Base-by-base conservation (phyloP, 2,797 vertebrate genomes). In the Nyctalus aviator region DNA sequence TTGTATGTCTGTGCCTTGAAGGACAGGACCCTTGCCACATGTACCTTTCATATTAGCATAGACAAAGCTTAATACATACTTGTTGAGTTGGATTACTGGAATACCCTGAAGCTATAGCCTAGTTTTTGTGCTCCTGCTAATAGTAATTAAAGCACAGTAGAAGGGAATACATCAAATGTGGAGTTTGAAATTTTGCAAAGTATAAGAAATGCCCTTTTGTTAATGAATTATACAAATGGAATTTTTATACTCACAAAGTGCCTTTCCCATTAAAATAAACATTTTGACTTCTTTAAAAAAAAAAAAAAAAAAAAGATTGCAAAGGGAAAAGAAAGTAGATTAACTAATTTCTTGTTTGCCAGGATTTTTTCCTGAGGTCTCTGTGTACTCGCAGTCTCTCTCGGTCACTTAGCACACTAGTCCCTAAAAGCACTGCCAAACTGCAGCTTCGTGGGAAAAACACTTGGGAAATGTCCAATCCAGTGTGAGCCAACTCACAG, bases 291-390 rank as follows among this genome's bases (percentile, higher is more conserved):
- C 13, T 48, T 41, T 6, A 41, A 48, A 15, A 48, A 48, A 4
- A 48, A 13, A 48, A n/a, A 69, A 82, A 46, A 12, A 66, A 18
- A 41, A 73, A 92, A 76, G 59, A 91, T 88, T 95, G 84, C 53
- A 96, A 87, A 53, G 95, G 94, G 94, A 96, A 89, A 94, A 93
- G 76, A 94, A 95, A 96, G 78, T 84, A 88, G 91, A 97, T 97
- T 90, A 94, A 97, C 93, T 95, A 95, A 95, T 96, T 93, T 95
- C 83, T 37, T 92, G 8, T 84, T 71, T 95, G 90, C 93, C 92
- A 97, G 90, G 44, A 81, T 37, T 94, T 92, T 93, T 88, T 92
- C 68, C 48, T 50, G 77, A 90, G 76, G 41, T 84, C 76, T 89
- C 59, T 88, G 68, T 93, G 20, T 92, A 27, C 64, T 94, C 2